phyloP scores from a whole-genome alignment of 2,113 vertebrate species.

The Perccottus glenii region DNA sequence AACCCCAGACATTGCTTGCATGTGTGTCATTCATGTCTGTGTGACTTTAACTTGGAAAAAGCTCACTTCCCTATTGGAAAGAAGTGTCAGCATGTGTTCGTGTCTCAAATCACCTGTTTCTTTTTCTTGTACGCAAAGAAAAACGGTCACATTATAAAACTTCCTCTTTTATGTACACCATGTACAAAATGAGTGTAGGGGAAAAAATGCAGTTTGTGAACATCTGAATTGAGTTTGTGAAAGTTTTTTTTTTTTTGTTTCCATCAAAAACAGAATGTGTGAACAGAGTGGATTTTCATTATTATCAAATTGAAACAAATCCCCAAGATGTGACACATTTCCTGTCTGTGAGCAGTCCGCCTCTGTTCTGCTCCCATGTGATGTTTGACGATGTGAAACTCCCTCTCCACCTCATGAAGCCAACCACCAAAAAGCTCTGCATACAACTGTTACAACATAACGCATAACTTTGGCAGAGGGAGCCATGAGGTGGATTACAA shows the following conservation, averaged over 20 bases:
- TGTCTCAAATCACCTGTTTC: background rate
- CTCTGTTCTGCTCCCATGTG: background rate
- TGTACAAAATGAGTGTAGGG: background rate
- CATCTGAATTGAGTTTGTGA: background rate
- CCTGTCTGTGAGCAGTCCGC: background rate
- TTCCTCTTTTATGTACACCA: background rate
- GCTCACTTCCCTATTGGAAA: conserved; percentile 5
- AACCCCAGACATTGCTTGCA: too few species aligned
- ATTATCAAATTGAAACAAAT: background rate
- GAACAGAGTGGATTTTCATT: background rate
- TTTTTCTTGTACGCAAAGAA: background rate
- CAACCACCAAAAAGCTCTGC: background rate
- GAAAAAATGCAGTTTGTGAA: background rate
- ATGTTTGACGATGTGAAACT: conserved; percentile 50
- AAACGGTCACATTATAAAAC: conserved; percentile 5
- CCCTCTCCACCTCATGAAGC: background rate
- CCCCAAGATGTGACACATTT: background rate
- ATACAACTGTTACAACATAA: accelerated
- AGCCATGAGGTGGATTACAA: conserved; percentile 36
- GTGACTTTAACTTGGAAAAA: background rate
- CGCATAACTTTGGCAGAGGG: background rate
- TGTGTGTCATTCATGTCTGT: too few species aligned
- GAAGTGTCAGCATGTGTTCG: background rate
- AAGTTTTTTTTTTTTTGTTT: background rate
- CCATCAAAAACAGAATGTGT: background rate